phyloP scores from a whole-genome alignment of 64 coral and sea anemone genomes.

The Montipora foliosa region DNA sequence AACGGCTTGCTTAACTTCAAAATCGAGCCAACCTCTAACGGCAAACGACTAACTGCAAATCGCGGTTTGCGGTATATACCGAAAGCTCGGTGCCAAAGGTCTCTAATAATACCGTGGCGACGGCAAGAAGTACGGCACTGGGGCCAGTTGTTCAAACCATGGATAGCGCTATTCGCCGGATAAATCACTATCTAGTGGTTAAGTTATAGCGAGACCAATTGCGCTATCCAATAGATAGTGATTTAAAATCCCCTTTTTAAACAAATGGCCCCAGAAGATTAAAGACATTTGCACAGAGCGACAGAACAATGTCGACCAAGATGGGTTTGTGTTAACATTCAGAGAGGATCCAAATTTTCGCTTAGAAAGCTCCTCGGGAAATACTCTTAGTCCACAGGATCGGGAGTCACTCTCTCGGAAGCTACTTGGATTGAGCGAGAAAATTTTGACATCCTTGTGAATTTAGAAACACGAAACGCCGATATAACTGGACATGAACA shows the following conservation, averaged over 20 bases:
- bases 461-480: not conserved
- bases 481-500: not conserved
- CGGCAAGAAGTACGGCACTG: constrained; percentile 53
- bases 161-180: too few species aligned
- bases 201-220: too few species aligned
- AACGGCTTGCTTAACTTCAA: too few species aligned
- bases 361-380: not conserved
- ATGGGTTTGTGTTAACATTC: constrained; percentile 73
- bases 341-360: constrained; percentile 58
- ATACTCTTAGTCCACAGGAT: not conserved
- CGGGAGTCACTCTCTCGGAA: not conserved
- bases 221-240: too few species aligned
- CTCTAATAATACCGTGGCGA: constrained; percentile 31
- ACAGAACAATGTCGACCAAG: constrained; percentile 59
- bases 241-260: too few species aligned
- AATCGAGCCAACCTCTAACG: too few species aligned
- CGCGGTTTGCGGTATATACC: too few species aligned
- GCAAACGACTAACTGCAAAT: too few species aligned
- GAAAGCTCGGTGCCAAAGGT: too few species aligned
- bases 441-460: too few species aligned
- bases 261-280: constrained; percentile 24
- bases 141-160: too few species aligned
- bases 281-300: constrained; percentile 63
- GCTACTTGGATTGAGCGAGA: not conserved
- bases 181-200: too few species aligned